Conservation (phyloP, 35 echinoderm and acorn worm species). For the Diadema setosum region DNA sequence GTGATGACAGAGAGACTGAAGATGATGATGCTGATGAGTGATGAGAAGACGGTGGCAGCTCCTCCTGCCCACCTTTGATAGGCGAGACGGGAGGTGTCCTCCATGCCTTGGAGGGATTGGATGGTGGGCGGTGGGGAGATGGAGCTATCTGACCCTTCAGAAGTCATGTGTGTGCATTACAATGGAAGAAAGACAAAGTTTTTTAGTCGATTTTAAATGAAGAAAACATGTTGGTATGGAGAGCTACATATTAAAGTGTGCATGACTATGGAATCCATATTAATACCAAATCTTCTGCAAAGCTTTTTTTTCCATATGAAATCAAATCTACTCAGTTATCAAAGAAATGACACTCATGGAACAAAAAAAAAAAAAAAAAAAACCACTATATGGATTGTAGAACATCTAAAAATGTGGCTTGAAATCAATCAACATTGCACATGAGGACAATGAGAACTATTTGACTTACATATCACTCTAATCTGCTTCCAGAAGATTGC, state of each 20-base stretch:
- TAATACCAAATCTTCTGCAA: no score
- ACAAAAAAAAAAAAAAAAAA: no score
- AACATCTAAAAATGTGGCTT: no score
- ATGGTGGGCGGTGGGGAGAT: conserved; percentile 55
- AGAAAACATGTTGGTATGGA: background rate
- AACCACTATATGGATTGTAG: no score
- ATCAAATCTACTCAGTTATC: no score
- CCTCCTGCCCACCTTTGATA: conserved; percentile 18
- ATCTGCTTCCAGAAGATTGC: no score
- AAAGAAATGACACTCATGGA: no score
- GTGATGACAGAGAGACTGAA: background rate
- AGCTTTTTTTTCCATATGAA: no score
- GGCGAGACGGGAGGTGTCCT: conserved; percentile 93
- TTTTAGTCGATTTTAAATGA: background rate
- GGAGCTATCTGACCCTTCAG: background rate
- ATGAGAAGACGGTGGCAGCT: background rate
- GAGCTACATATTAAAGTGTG: background rate
- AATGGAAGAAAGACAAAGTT: background rate
- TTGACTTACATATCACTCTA: no score
- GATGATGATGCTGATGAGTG: background rate
- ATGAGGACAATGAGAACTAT: no score
- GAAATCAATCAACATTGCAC: no score
- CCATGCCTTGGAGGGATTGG: conserved; percentile 87
- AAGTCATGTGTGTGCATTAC: background rate
- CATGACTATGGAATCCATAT: background rate